Evolutionary conservation across 2,113 vertebrate genomes (phyloP), one percentile per base, ranked within the genome.

Genomic region (Paratilapia polleni): DNA sequence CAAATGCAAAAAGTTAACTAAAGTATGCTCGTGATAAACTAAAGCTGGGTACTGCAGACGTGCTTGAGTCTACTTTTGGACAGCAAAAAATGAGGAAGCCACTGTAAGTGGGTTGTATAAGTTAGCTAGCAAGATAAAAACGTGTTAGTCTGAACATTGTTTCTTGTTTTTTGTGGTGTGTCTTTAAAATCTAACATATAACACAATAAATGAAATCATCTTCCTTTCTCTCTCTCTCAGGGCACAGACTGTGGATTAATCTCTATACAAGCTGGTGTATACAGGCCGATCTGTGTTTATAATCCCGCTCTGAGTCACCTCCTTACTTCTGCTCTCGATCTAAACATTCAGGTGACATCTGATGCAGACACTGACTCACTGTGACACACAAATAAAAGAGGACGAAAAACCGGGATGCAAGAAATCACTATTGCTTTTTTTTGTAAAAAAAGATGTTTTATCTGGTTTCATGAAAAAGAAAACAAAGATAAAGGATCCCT

Each of bases 251-350:
- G 64, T 17, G 28, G 59, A 87, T 83, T 24, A 63, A 87, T 92
- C 76, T 81, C 60, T 74, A 31, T 7, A 73, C 59, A 63, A 58
- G 4, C 78, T 38, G 58, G 38, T 85, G 83, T 28, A 74, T 52
- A 86, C 77, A 74, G 47, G 64, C 47, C 17, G 2, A 85, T 80
- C 83, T 80, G 78, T 85, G 89, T 86, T 84, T 63, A 87, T 68
- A 79, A 85, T 89, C 84, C 54, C 43, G 5, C 52, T 68, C 52
- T 91, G 89, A 92, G 26, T 91, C 90, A 81, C 49, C 20, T 11
- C 43, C 4, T 22, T 17, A 68, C 24, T 79, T 73, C 60, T 56
- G 74, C 82, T 36, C 80, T 54, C 12, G 63, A 62, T 87, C 80
- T 82, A 89, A 91, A 90, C 80, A 80, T 64, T 56, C 1, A 2